These are phyloP conservation scores for Drosophila dunni DNA, from an alignment of 1,140 invertebrate genomes.

Conservation along the genomic window DNA sequence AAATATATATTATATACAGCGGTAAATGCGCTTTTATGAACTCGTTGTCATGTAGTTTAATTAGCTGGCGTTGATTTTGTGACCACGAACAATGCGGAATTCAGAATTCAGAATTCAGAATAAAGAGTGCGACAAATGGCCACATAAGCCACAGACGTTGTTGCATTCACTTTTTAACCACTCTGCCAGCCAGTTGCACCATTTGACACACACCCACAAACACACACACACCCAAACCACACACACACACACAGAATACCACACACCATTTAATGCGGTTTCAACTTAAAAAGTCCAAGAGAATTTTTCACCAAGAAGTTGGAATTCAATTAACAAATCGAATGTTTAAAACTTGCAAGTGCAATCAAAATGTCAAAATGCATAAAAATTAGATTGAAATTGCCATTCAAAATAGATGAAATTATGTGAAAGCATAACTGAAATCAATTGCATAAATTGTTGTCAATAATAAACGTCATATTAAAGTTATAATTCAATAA, in stretches of 20 bases:
- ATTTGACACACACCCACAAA: neutral
- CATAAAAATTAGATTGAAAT: conserved; percentile 1
- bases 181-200: conserved; percentile 5
- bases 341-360: neutral
- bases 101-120: conserved; percentile 13
- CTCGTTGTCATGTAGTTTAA: conserved; percentile 51
- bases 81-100: conserved; percentile 30
- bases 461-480: neutral
- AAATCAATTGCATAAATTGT: conserved; percentile 11
- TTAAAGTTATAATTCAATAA: neutral
- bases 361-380: neutral
- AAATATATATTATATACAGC: conserved; percentile 14
- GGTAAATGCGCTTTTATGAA: conserved; percentile 51
- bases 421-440: conserved; percentile 2
- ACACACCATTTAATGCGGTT: conserved; percentile 10
- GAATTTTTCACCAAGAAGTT: neutral
- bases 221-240: neutral
- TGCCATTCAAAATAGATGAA: neutral
- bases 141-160: conserved; percentile 35
- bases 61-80: conserved; percentile 52
- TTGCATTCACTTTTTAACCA: conserved; percentile 41
- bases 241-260: neutral
- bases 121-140: conserved; percentile 46
- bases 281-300: neutral
- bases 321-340: conserved; percentile 7